Base-by-base conservation (phyloP, 2,797 vertebrate genomes). In the Darevskia mixta region DNA sequence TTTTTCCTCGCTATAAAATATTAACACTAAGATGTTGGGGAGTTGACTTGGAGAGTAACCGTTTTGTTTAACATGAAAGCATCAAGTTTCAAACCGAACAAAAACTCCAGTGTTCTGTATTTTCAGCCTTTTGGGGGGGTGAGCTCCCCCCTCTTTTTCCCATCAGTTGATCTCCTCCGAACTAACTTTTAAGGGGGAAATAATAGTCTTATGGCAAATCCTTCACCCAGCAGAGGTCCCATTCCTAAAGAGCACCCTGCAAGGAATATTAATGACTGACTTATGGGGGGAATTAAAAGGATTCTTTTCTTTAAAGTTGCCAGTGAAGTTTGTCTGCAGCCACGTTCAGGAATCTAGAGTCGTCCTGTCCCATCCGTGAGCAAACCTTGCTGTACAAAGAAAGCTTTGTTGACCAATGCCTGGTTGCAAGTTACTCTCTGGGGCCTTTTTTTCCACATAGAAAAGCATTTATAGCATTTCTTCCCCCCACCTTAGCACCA, bases 351-450 rank as follows among this genome's bases (percentile, higher is more conserved):
- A 98, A 97, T 97, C 97, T 80, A 45, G 91, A 91, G 90, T 91
- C 83, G 72, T 41, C 90, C 89, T 66, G 90, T 88, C 1, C 91
- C 88, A 90, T 83, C 90, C 89, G 32, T 0, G 1, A 93, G 92
- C 95, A 92, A 96, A 82, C 92, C 91, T 95, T 85, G 89, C 91
- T 82, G 90, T 94, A 98, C 97, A 98, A 98, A 95, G 97, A 89
- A 95, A 94, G 88, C 96, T 97, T 98, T 98, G 98, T 98, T 97
- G 92, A 2, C 73, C 85, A 25, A 77, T 91, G 87, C 82, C 85
- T 43, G 43, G 29, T 85, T 83, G 85, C 61, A 58, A 91, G 92
- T 79, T 91, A 82, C 84, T 94, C 93, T 90, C 89, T 86, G 84
- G 94, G 95, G 95, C 86, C 81, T 87, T 90, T 83, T 88, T 91